These are phyloP conservation scores for Panagrolaimus sp. DNA, from an alignment of 1,140 invertebrate genomes.

Conservation along the genomic window DNA sequence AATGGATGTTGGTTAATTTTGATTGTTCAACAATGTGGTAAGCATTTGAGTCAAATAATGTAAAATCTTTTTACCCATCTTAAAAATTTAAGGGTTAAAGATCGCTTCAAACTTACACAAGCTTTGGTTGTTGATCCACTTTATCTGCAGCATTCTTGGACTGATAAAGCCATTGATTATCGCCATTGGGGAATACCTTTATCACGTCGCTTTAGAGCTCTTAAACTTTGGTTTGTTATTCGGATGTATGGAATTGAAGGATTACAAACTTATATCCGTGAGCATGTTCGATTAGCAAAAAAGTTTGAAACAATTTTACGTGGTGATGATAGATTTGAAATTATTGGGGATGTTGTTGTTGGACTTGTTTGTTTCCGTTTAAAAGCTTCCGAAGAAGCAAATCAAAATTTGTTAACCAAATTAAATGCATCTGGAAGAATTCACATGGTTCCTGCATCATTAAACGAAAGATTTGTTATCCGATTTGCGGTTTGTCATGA, in stretches of 20 bases:
- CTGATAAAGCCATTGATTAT: conserved; percentile 91
- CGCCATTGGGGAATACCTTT: conserved; percentile 94
- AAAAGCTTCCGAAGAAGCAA: conserved; percentile 81
- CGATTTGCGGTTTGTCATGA: conserved; percentile 89
- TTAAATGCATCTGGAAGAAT: conserved; percentile 93
- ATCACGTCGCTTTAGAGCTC: conserved; percentile 80
- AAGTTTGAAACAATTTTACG: conserved; percentile 78
- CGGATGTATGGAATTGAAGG: conserved; percentile 86
- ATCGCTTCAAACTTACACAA: conserved; percentile 79
- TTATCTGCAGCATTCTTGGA: conserved; percentile 93
- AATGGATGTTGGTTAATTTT: conserved; percentile 91
- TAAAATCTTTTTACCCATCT: not conserved
- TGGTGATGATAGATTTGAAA: conserved; percentile 82
- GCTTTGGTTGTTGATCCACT: conserved; percentile 93
- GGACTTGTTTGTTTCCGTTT: conserved; percentile 82
- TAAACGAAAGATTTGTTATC: conserved; percentile 65
- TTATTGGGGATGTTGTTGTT: conserved; percentile 86
- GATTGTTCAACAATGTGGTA: conserved; percentile 95
- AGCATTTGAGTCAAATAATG: conserved; percentile 36
- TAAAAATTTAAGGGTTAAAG: conserved; percentile 69
- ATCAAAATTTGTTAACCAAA: conserved; percentile 83
- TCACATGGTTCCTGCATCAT: conserved; percentile 62
- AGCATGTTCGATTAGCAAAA: conserved; percentile 85
- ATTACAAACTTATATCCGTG: conserved; percentile 81
- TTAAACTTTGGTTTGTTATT: conserved; percentile 96